Evolutionary conservation across 2,113 vertebrate species (phyloP).

Genomic region (Mastomys coucha): DNA sequence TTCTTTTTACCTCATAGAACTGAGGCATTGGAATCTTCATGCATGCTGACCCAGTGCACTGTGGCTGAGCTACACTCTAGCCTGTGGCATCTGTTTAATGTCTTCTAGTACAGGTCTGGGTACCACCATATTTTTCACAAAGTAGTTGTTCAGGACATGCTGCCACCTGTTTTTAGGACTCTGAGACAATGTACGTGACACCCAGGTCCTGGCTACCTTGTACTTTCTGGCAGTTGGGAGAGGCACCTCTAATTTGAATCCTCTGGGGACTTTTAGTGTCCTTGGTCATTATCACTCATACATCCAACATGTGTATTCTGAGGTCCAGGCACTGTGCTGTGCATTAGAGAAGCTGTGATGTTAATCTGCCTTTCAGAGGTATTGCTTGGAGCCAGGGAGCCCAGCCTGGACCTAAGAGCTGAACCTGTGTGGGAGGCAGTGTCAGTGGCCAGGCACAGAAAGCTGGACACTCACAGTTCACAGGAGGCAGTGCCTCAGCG

Average conservation of each 20-base stretch:
- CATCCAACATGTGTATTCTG: background rate
- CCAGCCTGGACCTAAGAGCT: background rate
- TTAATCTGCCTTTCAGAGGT: background rate
- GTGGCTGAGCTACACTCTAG: background rate
- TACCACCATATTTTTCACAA: background rate
- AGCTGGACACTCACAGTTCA: background rate
- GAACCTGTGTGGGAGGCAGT: background rate
- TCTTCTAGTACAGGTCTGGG: background rate
- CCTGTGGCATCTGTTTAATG: background rate
- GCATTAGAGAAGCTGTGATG: background rate
- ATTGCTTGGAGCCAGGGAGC: background rate
- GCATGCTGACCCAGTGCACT: background rate
- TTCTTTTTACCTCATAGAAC: too few species aligned
- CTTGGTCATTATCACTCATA: background rate
- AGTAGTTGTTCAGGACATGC: background rate
- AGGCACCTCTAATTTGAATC: background rate
- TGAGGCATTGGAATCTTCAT: background rate
- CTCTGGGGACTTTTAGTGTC: background rate
- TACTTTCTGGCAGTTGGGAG: background rate
- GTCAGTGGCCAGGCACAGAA: background rate
- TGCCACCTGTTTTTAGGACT: background rate
- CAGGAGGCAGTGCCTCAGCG: background rate
- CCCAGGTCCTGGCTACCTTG: background rate
- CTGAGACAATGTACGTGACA: background rate
- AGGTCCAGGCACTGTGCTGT: background rate